These are phyloP conservation scores for Cantharis rustica DNA, from an alignment of 2,888 invertebrate species.

Conservation along the genomic window DNA sequence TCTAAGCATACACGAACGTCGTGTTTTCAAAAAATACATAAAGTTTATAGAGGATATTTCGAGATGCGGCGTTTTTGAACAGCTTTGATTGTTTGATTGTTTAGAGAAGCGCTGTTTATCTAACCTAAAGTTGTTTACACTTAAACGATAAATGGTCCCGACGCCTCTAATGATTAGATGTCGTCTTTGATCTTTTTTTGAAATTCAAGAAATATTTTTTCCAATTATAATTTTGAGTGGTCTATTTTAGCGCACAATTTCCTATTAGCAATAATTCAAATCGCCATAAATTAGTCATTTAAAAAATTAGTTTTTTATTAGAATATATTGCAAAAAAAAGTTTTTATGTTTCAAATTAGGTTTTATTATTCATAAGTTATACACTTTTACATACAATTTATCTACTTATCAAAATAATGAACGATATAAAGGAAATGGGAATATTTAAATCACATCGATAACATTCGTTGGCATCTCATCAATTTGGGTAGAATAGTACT, in stretches of 20 bases:
- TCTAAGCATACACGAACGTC: constrained; percentile 20
- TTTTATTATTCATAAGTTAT: too few species aligned
- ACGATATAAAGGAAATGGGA: neutral
- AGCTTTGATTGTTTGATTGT: constrained; percentile 47
- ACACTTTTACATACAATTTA: too few species aligned
- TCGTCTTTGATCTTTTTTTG: constrained; percentile 24
- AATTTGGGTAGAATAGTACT: constrained; percentile 99
- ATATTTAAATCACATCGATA: constrained; percentile 79
- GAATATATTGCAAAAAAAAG: too few species aligned
- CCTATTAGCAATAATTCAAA: neutral
- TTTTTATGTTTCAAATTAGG: too few species aligned
- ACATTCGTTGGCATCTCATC: constrained; percentile 99
- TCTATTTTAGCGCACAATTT: neutral
- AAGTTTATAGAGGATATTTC: constrained; percentile 17
- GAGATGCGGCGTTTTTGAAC: constrained; percentile 45
- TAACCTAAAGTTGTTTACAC: constrained; percentile 47
- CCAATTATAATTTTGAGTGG: neutral
- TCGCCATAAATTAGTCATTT: neutral
- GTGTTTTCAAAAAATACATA: constrained; percentile 26
- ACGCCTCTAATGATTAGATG: constrained; percentile 27
- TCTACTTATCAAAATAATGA: too few species aligned
- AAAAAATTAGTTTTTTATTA: neutral
- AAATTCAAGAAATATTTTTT: constrained; percentile 5
- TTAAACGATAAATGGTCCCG: constrained; percentile 33
- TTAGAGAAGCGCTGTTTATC: constrained; percentile 49